Percentiles rank a stretch among this genome's conserved stretches.
Evolutionary conservation across 1,140 invertebrate genomes (phyloP).

Genomic region (Caerostris darwini): DNA sequence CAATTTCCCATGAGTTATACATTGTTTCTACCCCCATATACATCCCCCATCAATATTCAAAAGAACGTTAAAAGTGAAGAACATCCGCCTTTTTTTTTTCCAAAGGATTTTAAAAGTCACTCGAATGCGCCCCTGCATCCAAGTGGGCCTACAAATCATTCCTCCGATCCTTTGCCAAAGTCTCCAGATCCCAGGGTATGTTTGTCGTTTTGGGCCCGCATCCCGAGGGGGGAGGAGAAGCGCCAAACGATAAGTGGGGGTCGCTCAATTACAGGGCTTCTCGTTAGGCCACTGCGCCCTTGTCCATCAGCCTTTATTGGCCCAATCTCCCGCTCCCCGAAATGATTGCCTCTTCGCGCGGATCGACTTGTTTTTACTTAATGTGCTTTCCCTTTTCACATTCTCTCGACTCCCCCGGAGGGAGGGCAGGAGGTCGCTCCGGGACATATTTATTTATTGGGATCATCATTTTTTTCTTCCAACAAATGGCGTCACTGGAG

Average conservation of each 20-base stretch:
- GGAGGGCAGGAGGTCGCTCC: background rate
- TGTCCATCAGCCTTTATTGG: slow-evolving; percentile 75
- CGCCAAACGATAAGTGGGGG: slow-evolving; percentile 53
- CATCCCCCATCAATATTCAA: no score
- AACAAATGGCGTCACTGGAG: no score
- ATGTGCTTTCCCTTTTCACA: background rate
- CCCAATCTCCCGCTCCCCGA: slow-evolving; percentile 61
- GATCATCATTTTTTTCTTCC: background rate
- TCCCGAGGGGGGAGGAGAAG: slow-evolving; percentile 29
- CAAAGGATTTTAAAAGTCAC: no score
- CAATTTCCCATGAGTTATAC: no score
- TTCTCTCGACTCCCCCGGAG: background rate
- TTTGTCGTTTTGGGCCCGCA: slow-evolving; percentile 67
- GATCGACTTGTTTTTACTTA: background rate
- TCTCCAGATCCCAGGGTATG: slow-evolving; percentile 66
- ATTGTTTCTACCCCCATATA: no score
- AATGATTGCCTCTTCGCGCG: background rate
- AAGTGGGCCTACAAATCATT: background rate
- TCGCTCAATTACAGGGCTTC: slow-evolving; percentile 63
- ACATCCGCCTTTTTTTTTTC: no score
- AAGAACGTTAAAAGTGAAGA: no score
- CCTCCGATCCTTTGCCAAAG: background rate
- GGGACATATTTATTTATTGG: slow-evolving; percentile 15
- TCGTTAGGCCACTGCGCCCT: slow-evolving; percentile 55
- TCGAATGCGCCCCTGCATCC: background rate